Evolutionary conservation across 2,888 invertebrate genomes (phyloP), one percentile per base, ranked within the genome.

Genomic region (Noctua pronuba): DNA sequence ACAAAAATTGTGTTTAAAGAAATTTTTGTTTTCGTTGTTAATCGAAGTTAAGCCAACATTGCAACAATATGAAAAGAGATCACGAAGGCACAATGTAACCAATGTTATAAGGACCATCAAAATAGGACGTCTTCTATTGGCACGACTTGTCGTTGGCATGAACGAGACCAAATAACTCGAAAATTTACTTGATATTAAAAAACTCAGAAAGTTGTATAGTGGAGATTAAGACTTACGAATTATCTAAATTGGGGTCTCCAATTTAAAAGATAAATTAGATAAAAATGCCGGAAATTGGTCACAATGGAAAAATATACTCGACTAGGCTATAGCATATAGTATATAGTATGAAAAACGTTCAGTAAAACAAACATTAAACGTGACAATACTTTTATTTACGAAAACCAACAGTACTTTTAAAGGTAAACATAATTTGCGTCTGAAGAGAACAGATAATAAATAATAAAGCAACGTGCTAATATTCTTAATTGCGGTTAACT

Each of bases 341-440:
- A n/a, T n/a, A n/a, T n/a, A n/a, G n/a, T n/a, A n/a, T n/a, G n/a
- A n/a, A 73, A 73, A 41, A 18, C 24, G 18, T 60, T 62, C 8
- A 6, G 5, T 46, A 21, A 41, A 73, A 73, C 13, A 41, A n/a
- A n/a, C 7, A 41, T 41, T 8, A 21, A 41, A 28, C 1, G 21
- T 41, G 55, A 73, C 16, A 74, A 41, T 13, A 21, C 58, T 74
- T 62, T 21, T 35, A 62, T 62, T 74, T 4, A 55, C 16, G 18
- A 52, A 18, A 46, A 35, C n/a, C 0, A 8, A 49, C 28, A 18
- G 1, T 8, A 52, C 1, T 21, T 28, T n/a, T 1, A 31, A 35
- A n/a, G 5, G 18, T 38, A 38, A 73, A 24, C 24, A 44, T 21
- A 73, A 41, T 73, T 74, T 28, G 8, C 0, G 10, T 41, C 31